Percentiles rank a stretch among this genome's conserved stretches.
phyloP scores from a whole-genome alignment of 2,113 vertebrate species.

The Tragelaphus buxtoni region DNA sequence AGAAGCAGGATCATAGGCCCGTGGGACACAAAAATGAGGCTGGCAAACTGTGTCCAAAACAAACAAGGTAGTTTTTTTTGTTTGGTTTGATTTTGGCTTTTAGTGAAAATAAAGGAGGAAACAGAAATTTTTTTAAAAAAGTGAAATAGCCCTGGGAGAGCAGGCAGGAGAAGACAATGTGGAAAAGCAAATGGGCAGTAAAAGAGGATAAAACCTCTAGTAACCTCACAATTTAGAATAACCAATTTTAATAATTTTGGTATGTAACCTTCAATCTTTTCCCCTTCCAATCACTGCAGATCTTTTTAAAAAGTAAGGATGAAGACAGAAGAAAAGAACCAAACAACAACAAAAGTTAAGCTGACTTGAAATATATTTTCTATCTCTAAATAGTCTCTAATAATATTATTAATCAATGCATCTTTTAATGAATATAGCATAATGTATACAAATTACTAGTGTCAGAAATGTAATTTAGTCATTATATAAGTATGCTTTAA shows the following conservation, averaged over 20 bases:
- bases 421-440: background rate
- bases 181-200: background rate
- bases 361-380: background rate
- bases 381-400: background rate
- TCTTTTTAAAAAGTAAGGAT: background rate
- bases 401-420: constrained; percentile 10
- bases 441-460: background rate
- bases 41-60: background rate
- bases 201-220: background rate
- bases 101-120: background rate
- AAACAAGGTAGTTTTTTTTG: background rate
- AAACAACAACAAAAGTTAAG: background rate
- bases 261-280: background rate
- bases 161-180: background rate
- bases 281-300: background rate
- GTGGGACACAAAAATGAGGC: background rate
- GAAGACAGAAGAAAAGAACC: background rate
- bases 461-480: background rate
- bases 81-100: background rate
- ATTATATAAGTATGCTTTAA: background rate
- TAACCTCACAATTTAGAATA: background rate
- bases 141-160: background rate
- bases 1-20: background rate
- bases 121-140: background rate
- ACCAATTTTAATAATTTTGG: background rate